Evolutionary conservation across 2,113 vertebrate genomes (phyloP), one percentile per base, ranked within the genome.

Genomic region (Trachemys scripta): DNA sequence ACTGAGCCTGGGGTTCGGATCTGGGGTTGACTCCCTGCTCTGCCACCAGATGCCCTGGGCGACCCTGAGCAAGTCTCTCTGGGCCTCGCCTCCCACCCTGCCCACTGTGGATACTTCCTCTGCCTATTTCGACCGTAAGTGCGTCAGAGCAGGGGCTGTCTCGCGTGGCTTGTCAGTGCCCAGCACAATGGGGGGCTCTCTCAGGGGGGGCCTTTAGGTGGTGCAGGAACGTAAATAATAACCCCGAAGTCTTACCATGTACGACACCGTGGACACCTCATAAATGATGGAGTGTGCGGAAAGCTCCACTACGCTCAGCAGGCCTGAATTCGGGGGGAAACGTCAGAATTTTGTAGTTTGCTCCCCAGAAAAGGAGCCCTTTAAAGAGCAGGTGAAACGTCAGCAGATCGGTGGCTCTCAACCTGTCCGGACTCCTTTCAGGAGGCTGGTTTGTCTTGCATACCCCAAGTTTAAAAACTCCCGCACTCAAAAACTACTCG

Each of bases 201-300:
- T 22, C 25, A 2, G 24, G 38, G 20, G 8, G 24, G 38, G 38
- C 72, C 38, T 24, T 76, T 25, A 38, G 19, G 35, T 76, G 72
- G 38, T 45, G 22, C 72, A 2, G 5, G 72, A 49, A 25, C 31
- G 72, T 85, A 87, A 83, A 49, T 0, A 45, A 82, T 1, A 65
- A 27, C 4, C 47, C 29, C 25, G 47, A 86, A 24, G 20, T 50
- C 96, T 96, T 98, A 99, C 99, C 99, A 99, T 99, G 97, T 98
- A 99, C 65, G 96, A 97, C 0, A 99, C 94, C 0, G 98, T 98
- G 4, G 98, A 95, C 94, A 99, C 97, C 97, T 99, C 98, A 0
- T 99, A 98, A 94, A 99, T 97, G 84, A 98, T 96, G 78, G 99
- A 99, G 89, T 99, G 99, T 17, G 98, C 98, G 0, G 99, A 99